Percentiles rank a stretch among this genome's conserved stretches.
These are phyloP conservation scores for Nibea coibor DNA, from an alignment of 2,113 vertebrate species.

Conservation along the genomic window DNA sequence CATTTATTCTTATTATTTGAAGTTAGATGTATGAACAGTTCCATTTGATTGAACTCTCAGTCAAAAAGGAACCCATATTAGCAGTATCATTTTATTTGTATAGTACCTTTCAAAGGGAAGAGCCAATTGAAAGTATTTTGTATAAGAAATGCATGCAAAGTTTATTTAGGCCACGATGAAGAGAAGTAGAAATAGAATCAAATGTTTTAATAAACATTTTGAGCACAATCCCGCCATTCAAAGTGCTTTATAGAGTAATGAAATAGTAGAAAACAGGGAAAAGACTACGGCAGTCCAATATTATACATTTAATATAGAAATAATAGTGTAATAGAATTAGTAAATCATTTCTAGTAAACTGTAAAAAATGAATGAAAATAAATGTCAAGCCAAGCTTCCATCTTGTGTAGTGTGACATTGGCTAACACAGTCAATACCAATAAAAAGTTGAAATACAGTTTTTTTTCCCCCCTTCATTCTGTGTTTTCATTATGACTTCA, in stretches of 20 bases:
- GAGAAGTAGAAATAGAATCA: neutral
- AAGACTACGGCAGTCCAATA: neutral
- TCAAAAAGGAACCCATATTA: too few species aligned
- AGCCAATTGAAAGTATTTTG: neutral
- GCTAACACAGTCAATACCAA: neutral
- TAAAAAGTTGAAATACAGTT: neutral
- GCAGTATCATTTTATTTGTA: neutral
- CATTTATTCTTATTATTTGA: neutral
- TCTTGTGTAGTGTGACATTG: neutral
- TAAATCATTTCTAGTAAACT: neutral
- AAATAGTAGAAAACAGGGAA: neutral
- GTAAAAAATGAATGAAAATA: neutral
- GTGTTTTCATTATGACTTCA: neutral
- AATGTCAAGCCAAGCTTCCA: neutral
- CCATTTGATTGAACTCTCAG: neutral
- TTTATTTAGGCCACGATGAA: neutral
- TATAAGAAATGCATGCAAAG: neutral
- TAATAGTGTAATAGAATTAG: neutral
- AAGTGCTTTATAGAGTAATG: neutral
- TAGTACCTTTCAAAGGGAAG: too few species aligned
- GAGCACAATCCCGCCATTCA: neutral
- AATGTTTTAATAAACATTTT: neutral
- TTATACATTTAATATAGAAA: neutral
- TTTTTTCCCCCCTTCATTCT: neutral
- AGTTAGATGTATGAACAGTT: neutral